These are phyloP conservation scores for Heliocidaris tuberculata DNA, from an alignment of 35 echinoderm and acorn worm genomes.

Conservation along the genomic window DNA sequence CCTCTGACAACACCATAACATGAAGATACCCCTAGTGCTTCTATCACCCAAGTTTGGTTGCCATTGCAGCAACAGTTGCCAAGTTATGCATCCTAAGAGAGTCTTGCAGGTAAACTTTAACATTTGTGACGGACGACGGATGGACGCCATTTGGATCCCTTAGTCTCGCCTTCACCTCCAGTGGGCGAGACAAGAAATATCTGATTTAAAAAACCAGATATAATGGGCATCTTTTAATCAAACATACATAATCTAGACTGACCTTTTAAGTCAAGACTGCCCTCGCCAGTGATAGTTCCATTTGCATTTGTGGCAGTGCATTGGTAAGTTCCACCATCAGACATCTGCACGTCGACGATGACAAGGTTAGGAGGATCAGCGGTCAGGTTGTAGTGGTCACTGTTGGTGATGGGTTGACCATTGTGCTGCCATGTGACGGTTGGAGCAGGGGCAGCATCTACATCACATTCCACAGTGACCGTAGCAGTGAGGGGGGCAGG, in stretches of 20 bases:
- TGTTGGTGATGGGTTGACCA: conserved; percentile 32
- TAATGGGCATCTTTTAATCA: too few relatives aligned
- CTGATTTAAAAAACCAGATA: too few relatives aligned
- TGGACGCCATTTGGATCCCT: too few relatives aligned
- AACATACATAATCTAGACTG: background rate
- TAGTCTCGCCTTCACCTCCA: too few relatives aligned
- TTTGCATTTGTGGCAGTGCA: conserved; percentile 41
- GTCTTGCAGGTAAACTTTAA: too few relatives aligned
- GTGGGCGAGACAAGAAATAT: too few relatives aligned
- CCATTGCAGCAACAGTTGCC: too few relatives aligned
- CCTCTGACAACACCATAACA: too few relatives aligned
- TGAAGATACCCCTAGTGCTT: too few relatives aligned
- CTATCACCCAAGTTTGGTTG: too few relatives aligned
- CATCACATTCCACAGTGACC: conserved; percentile 71
- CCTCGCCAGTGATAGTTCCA: background rate
- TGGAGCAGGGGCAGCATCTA: conserved; percentile 77
- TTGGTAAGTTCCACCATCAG: conserved; percentile 73
- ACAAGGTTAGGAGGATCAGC: conserved; percentile 63
- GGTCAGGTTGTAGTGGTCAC: conserved; percentile 53
- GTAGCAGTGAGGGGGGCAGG: conserved; percentile 74
- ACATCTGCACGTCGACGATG: conserved; percentile 59
- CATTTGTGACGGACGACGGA: too few relatives aligned
- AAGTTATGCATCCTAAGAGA: too few relatives aligned
- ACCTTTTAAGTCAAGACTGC: background rate
- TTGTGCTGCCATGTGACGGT: conserved; percentile 67